Conservation (phyloP, 2,888 invertebrate species). For the Sycophila texana region DNA sequence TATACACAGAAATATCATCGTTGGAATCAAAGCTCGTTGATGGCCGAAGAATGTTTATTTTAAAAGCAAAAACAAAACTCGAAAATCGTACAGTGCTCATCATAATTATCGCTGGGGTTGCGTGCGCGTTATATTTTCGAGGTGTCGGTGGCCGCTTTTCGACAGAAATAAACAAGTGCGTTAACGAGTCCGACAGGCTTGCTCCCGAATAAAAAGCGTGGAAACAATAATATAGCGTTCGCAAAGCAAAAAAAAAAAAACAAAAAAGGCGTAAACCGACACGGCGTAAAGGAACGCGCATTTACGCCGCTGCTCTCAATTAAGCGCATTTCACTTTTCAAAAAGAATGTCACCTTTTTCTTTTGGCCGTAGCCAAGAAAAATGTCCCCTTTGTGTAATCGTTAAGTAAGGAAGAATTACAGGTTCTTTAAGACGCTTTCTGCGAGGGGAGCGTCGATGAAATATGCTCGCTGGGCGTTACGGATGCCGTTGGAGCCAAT, state of each 20-base stretch:
- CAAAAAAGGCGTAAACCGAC: background rate
- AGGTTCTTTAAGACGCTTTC: too few relatives aligned
- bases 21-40: too few relatives aligned
- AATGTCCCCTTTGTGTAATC: background rate
- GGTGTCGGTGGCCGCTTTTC: conserved; percentile 2
- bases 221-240: background rate
- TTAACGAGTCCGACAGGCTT: background rate
- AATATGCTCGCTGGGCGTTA: too few relatives aligned
- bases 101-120: conserved; percentile 23
- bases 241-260: background rate
- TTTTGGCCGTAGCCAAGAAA: background rate
- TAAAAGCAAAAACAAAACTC: background rate
- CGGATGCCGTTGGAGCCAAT: too few relatives aligned
- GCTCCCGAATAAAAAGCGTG: background rate
- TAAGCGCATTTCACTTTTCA: conserved; percentile 9
- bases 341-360: background rate
- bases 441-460: too few relatives aligned
- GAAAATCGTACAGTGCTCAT: background rate
- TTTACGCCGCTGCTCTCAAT: conserved; percentile 7
- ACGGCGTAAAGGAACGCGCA: background rate
- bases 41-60: background rate
- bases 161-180: conserved; percentile 36
- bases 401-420: too few relatives aligned
- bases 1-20: too few relatives aligned
- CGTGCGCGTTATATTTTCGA: background rate